These are phyloP conservation scores for Asarcornis scutulata DNA, from an alignment of 2,113 vertebrate species.

Conservation along the genomic window DNA sequence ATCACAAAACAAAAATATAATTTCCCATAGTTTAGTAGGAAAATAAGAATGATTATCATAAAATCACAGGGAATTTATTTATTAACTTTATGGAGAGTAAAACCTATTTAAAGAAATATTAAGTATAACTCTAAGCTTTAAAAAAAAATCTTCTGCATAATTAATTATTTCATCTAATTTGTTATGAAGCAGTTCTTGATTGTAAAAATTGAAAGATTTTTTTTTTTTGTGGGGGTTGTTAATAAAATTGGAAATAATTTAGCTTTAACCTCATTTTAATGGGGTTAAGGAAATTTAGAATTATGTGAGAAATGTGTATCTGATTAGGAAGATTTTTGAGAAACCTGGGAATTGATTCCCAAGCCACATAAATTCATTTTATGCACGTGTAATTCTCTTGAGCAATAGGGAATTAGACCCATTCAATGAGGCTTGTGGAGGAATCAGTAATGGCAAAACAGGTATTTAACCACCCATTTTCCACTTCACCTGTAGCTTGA, in stretches of 20 bases:
- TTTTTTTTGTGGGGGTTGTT: neutral
- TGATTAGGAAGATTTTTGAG: neutral
- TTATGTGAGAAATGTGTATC: constrained; percentile 9
- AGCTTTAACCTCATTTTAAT: constrained; percentile 27
- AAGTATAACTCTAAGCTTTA: neutral
- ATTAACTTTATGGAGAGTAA: neutral
- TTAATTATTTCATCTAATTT: constrained; percentile 36
- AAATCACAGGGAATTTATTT: neutral
- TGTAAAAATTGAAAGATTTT: constrained; percentile 22
- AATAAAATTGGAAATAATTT: constrained; percentile 42
- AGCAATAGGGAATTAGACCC: constrained; percentile 6
- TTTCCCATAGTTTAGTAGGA: neutral
- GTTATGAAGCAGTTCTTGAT: constrained; percentile 31
- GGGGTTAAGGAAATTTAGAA: constrained; percentile 3
- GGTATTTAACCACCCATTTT: neutral
- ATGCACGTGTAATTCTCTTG: neutral
- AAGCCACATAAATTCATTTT: constrained; percentile 14
- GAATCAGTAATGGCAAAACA: neutral
- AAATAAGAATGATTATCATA: neutral
- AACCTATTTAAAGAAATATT: constrained; percentile 12
- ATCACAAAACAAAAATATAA: neutral
- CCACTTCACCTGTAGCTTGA: neutral
- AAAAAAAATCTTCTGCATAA: constrained; percentile 38
- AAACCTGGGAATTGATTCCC: constrained; percentile 11
- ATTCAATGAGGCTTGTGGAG: neutral